Conservation (phyloP, 1,140 invertebrate genomes). For the Papilio helenus region DNA sequence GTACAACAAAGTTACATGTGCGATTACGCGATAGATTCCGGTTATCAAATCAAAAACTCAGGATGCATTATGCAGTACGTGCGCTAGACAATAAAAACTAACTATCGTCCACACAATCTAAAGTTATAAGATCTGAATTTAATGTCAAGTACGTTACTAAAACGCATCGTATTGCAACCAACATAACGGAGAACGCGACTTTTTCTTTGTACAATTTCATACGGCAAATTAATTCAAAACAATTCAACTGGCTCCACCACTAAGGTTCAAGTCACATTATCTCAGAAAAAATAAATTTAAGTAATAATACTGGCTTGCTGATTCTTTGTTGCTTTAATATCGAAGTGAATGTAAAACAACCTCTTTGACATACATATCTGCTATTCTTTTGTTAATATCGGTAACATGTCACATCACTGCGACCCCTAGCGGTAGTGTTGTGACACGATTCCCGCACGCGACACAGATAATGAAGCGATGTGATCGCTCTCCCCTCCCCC, state of each 20-base stretch:
- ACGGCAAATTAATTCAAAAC: too few species aligned
- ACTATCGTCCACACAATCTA: not conserved
- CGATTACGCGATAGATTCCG: not conserved
- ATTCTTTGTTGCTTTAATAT: not conserved
- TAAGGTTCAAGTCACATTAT: not conserved
- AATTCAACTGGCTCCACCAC: too few species aligned
- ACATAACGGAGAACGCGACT: too few species aligned
- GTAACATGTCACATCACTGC: constrained; percentile 54
- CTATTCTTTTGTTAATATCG: constrained; percentile 28
- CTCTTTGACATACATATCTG: not conserved
- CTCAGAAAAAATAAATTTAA: not conserved
- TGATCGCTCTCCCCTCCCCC: constrained; percentile 48
- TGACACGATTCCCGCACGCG: constrained; percentile 61
- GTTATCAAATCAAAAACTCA: constrained; percentile 9
- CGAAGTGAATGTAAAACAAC: not conserved
- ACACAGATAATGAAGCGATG: constrained; percentile 51
- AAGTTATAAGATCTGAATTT: too few species aligned
- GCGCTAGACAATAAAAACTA: not conserved
- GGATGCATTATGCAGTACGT: not conserved
- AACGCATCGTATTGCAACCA: too few species aligned
- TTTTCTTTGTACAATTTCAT: too few species aligned
- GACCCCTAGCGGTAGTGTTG: constrained; percentile 64
- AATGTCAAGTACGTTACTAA: too few species aligned
- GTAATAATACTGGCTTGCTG: not conserved
- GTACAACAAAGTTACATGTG: not conserved